phyloP scores from a whole-genome alignment of 2,113 vertebrate genomes.

The Riparia riparia region DNA sequence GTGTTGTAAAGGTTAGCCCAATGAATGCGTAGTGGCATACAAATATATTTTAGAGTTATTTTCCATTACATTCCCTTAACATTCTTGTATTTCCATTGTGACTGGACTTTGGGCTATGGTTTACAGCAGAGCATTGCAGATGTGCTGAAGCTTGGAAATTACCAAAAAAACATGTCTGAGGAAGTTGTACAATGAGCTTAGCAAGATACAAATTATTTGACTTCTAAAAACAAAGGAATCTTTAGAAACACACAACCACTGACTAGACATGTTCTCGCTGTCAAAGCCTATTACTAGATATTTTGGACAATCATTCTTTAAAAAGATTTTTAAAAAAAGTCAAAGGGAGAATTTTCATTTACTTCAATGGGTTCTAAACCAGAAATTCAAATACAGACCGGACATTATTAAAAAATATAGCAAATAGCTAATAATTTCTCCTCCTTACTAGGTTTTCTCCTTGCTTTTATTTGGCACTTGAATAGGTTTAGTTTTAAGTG shows the following conservation, averaged over 20 bases:
- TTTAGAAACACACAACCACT: neutral
- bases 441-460: neutral
- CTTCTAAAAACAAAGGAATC: neutral
- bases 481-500: neutral
- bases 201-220: neutral
- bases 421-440: neutral
- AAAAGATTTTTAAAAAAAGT: neutral
- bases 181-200: neutral
- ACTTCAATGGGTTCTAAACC: neutral
- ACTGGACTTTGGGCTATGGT: neutral
- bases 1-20: neutral
- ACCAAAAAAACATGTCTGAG: neutral
- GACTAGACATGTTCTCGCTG: neutral
- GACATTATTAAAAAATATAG: neutral
- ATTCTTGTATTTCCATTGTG: neutral
- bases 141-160: neutral
- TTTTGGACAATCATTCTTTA: neutral
- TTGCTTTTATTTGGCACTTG: neutral
- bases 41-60: neutral
- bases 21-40: neutral
- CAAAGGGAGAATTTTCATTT: neutral
- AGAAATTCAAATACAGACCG: neutral
- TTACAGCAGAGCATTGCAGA: neutral
- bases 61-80: neutral
- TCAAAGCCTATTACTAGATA: neutral